Percentiles rank a stretch among this genome's conserved stretches.
Conservation (phyloP, 2,113 vertebrate species). For the Caranx ignobilis region DNA sequence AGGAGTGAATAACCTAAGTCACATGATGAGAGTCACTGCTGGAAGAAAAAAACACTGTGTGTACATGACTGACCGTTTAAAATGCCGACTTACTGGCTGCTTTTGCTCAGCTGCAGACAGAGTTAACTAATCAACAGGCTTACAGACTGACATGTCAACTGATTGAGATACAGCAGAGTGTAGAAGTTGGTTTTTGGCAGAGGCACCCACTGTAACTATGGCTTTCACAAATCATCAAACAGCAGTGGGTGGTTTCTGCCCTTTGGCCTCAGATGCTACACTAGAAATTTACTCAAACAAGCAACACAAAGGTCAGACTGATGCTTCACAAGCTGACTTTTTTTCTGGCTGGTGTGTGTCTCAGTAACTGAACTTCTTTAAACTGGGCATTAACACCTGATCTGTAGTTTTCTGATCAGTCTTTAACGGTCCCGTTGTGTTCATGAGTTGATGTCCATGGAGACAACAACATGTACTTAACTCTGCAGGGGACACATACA, state of each 20-base stretch:
- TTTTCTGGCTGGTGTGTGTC: background rate
- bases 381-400: background rate
- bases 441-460: background rate
- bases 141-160: background rate
- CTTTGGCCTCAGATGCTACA: background rate
- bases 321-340: background rate
- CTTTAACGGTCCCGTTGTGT: background rate
- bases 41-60: conserved; percentile 28
- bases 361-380: too few relatives aligned
- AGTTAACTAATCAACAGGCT: conserved; percentile 4
- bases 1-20: conserved; percentile 61
- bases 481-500: conserved; percentile 1
- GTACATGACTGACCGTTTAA: conserved; percentile 29
- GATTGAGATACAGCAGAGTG: background rate
- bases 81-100: conserved; percentile 13
- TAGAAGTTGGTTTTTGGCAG: background rate
- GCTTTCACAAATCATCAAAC: background rate
- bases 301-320: background rate
- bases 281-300: background rate
- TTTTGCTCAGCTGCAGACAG: conserved; percentile 33
- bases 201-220: background rate
- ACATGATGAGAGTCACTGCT: conserved; percentile 55
- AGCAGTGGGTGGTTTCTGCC: background rate
- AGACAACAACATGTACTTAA: conserved; percentile 21
- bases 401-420: conserved; percentile 13